phyloP scores from a whole-genome alignment of 2,113 vertebrate species.

The Apaloderma vittatum region DNA sequence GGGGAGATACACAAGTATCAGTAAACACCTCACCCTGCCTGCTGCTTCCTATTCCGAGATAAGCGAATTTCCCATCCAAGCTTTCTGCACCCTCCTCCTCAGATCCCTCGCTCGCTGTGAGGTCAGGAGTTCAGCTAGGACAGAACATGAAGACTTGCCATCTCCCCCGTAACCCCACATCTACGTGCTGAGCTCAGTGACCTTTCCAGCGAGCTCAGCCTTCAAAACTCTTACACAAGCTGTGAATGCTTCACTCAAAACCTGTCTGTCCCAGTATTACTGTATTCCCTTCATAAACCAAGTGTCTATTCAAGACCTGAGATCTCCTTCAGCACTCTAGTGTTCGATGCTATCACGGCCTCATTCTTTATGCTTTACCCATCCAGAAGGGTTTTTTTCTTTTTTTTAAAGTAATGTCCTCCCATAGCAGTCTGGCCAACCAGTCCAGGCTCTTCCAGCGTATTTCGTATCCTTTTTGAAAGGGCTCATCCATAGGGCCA shows the following conservation, averaged over 20 bases:
- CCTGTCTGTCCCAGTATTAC: rapidly evolving
- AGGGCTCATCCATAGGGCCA: background rate
- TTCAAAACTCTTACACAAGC: background rate
- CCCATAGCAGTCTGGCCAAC: background rate
- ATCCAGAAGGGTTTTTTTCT: background rate
- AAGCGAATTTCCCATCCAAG: rapidly evolving
- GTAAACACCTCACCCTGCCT: background rate
- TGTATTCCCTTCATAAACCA: background rate
- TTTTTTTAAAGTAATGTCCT: background rate
- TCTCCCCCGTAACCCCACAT: background rate
- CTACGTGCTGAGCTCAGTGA: background rate
- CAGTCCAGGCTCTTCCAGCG: background rate
- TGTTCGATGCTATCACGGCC: background rate
- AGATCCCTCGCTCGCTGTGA: background rate
- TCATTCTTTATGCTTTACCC: background rate
- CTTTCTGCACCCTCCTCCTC: background rate
- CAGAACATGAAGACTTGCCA: rapidly evolving
- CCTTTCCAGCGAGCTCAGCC: background rate
- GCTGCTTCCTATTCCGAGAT: background rate
- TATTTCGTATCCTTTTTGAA: background rate
- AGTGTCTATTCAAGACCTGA: background rate
- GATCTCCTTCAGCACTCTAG: background rate
- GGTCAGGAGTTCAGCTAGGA: background rate
- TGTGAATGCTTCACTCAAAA: background rate
- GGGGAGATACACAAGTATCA: background rate